Base-by-base conservation (phyloP, 37 sponge, comb jelly and placozoan genomes). In the Cladorhizidae sp. region DNA sequence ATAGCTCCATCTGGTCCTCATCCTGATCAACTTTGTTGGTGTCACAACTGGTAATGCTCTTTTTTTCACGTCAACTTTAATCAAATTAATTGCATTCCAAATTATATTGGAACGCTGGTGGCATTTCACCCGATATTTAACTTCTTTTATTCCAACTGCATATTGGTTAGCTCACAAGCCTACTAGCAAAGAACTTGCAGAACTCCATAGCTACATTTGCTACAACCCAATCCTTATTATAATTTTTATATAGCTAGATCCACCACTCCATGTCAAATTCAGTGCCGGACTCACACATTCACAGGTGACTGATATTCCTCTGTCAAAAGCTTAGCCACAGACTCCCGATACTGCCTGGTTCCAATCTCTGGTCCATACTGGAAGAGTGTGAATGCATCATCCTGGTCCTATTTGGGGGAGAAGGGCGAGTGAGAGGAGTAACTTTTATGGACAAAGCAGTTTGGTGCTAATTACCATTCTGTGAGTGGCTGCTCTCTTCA, bases 311-410 rank as follows among this genome's bases (percentile, higher is more conserved):
- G 28, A 50, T 93, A 93, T 38, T 86, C 76, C 37, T 75, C 71
- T 25, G 80, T 80, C 57, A 95, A 76, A 39, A 91, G 88, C 26
- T 85, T 81, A 22, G 95, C 92, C 41, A 95, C 45, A 17, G 79
- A 67, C 29, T 71, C 33, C 58, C 80, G 62, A 45, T 67, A 91
- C 6, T 36, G 9, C 0, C 45, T 29, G 37, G 72, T 78, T 11
- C 95, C 95, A 29, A 57, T n/a, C 35, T 64, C 73, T 15, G 89
- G 86, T 5, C 95, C 95, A 69, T 95, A 95, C 54, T 86, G 88
- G 22, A 94, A 80, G 76, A 88, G 63, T 14, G 8, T 9, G 26
- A 72, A 33, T 40, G 88, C 73, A 45, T 82, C 43, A 0, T 45
- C 38, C 73, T 77, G n/a, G 28, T 59, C 77, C 90, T 89, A 37